Evolutionary conservation across 1,140 invertebrate genomes (phyloP).

Genomic region (Pachyrhynchus sulphureomaculatus): DNA sequence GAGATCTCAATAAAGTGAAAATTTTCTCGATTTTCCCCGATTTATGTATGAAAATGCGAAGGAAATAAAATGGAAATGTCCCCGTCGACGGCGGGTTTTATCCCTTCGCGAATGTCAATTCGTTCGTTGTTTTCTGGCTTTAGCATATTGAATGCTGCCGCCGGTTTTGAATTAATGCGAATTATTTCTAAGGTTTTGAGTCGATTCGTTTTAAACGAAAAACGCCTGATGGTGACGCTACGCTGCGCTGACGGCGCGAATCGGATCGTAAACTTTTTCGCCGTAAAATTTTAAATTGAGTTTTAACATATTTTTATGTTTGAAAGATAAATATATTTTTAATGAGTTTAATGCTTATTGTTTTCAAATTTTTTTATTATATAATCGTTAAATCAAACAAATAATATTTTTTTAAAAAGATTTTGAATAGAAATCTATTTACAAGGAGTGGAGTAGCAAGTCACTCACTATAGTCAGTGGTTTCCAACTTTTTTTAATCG

Average conservation of each 20-base stretch:
- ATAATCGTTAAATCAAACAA: no score
- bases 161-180: constrained; percentile 29
- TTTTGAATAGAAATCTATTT: no score
- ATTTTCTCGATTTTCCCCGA: constrained; percentile 11
- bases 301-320: no score
- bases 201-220: neutral
- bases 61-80: constrained; percentile 27
- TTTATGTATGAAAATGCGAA: constrained; percentile 19
- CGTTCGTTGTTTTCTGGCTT: constrained; percentile 18
- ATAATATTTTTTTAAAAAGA: no score
- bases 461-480: no score
- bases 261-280: neutral
- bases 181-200: constrained; percentile 27
- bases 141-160: constrained; percentile 17
- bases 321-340: no score
- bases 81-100: constrained; percentile 2
- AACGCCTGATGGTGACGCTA: constrained; percentile 9
- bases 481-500: no score
- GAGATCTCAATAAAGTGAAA: constrained; percentile 20
- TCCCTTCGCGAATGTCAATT: constrained; percentile 15
- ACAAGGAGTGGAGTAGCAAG: no score
- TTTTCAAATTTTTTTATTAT: no score
- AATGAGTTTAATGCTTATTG: no score
- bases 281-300: no score
- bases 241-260: neutral